Evolutionary conservation across 1,140 invertebrate genomes (phyloP).

Genomic region (Cyrtorhinus lividipennis): DNA sequence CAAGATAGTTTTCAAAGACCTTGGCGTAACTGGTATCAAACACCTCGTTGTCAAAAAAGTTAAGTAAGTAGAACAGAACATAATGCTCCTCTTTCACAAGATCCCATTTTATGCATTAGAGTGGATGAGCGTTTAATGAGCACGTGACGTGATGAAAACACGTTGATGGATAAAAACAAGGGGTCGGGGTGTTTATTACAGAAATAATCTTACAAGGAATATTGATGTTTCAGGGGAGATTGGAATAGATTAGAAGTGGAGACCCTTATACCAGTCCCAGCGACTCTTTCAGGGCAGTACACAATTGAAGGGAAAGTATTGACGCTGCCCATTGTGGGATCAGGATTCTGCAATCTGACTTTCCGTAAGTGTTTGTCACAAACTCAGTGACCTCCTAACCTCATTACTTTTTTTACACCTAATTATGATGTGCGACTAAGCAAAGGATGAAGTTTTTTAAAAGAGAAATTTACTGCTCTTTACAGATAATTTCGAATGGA

Average conservation of each 20-base stretch:
- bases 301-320: slow-evolving; percentile 26
- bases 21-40: slow-evolving; percentile 30
- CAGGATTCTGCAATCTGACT: slow-evolving; percentile 24
- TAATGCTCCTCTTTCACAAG: not conserved
- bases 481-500: not conserved
- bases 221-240: not conserved
- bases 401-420: not conserved
- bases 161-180: too few species aligned
- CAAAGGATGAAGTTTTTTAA: not conserved
- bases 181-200: too few species aligned
- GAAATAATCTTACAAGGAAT: too few species aligned
- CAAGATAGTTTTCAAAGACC: slow-evolving; percentile 30
- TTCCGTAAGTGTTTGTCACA: slow-evolving; percentile 23
- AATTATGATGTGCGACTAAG: not conserved
- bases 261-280: not conserved
- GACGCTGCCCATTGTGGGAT: slow-evolving; percentile 25
- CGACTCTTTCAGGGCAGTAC: slow-evolving; percentile 18
- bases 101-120: not conserved
- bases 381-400: not conserved
- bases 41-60: slow-evolving; percentile 24
- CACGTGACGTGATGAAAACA: too few species aligned
- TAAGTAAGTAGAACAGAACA: slow-evolving; percentile 25
- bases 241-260: not conserved
- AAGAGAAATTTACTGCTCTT: not conserved
- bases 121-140: not conserved